Evolutionary conservation across 2,113 vertebrate species (phyloP).

Genomic region (Heterotis niloticus): DNA sequence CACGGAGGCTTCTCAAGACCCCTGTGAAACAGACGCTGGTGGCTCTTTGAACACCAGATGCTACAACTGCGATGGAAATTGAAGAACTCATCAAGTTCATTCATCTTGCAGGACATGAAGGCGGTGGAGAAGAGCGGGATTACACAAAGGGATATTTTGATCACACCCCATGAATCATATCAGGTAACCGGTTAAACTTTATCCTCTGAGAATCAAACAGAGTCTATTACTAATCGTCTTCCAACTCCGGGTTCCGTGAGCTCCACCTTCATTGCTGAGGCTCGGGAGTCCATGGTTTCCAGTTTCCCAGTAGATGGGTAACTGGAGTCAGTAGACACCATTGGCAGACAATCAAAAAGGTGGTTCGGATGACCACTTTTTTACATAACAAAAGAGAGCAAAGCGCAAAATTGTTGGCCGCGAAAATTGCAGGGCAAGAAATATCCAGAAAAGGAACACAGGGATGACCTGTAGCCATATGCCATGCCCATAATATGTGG

Average conservation of each 20-base stretch:
- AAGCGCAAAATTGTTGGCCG: constrained; percentile 46
- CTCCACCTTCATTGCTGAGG: constrained; percentile 35
- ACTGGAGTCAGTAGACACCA: constrained; percentile 30
- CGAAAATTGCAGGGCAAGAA: constrained; percentile 11
- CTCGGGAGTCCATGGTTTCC: constrained; percentile 27
- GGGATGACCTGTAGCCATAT: too few relatives aligned
- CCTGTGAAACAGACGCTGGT: constrained; percentile 40
- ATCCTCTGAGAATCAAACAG: constrained; percentile 27
- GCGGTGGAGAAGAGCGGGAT: constrained; percentile 41
- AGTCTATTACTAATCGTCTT: constrained; percentile 27
- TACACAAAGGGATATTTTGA: constrained; percentile 50
- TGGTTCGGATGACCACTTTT: constrained; percentile 46
- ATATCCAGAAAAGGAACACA: neutral
- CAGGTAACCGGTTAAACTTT: constrained; percentile 40
- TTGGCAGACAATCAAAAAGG: constrained; percentile 50
- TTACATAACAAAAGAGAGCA: constrained; percentile 34
- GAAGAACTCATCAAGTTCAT: constrained; percentile 62
- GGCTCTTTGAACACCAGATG: constrained; percentile 53
- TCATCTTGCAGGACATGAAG: constrained; percentile 54
- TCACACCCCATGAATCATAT: constrained; percentile 52
- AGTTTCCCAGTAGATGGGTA: constrained; percentile 1
- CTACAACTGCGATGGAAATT: constrained; percentile 52
- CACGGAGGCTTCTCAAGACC: constrained; percentile 53
- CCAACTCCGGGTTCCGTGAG: neutral
- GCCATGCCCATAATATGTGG: neutral